phyloP scores from a whole-genome alignment of 2,888 invertebrate species.

The Stenodera caucasica region DNA sequence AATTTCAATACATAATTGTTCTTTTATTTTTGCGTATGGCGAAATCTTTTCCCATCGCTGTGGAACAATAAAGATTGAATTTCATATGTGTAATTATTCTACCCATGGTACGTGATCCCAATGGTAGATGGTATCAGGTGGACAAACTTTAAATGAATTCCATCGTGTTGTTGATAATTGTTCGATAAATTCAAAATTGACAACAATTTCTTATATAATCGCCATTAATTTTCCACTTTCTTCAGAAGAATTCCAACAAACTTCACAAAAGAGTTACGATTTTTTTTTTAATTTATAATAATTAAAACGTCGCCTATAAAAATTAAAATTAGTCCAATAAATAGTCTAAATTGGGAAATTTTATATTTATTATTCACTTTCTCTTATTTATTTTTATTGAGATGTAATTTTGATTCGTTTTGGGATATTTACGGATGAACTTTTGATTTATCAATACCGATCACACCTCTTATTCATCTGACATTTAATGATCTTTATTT shows the following conservation, averaged over 20 bases:
- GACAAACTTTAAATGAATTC: conserved; percentile 18
- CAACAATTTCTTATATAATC: conserved; percentile 13
- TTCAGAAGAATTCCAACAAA: conserved; percentile 9
- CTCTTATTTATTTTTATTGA: background rate
- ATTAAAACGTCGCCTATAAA: no score
- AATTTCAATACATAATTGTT: no score
- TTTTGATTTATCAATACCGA: conserved; percentile 11
- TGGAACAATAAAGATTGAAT: background rate
- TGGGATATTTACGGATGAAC: conserved; percentile 12
- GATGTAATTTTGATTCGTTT: background rate
- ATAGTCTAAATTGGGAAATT: no score
- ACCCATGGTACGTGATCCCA: conserved; percentile 15
- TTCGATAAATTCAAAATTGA: conserved; percentile 6
- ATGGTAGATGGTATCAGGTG: conserved; percentile 19
- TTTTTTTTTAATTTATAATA: no score
- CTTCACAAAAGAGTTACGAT: no score
- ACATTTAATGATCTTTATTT: conserved; percentile 22
- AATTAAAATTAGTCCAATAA: no score
- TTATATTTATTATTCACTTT: no score
- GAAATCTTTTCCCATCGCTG: background rate
- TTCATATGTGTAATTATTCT: no score
- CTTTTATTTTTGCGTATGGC: background rate
- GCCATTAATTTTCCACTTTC: background rate
- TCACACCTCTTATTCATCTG: conserved; percentile 16
- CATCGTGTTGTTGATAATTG: background rate